Conservation (phyloP, 2,797 vertebrate genomes). For the Halcyon badia region DNA sequence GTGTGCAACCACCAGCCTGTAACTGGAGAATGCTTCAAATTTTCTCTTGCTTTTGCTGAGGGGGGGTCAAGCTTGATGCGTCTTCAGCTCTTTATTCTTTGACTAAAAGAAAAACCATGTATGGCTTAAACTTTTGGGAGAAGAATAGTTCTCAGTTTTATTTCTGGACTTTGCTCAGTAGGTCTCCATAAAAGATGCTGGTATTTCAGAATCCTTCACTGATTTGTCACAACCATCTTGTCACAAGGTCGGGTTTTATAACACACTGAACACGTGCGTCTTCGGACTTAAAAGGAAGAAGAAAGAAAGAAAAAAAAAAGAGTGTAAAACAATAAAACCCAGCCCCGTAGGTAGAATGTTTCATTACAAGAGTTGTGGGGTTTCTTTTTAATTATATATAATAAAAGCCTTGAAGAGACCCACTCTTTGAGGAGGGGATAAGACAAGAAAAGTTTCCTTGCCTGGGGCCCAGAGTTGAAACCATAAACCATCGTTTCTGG, state of each 20-base stretch:
- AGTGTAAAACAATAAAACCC: neutral
- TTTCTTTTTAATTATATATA: slow-evolving; percentile 42
- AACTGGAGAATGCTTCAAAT: neutral
- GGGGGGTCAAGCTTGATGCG: neutral
- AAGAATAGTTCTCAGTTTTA: neutral
- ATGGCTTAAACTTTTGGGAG: neutral
- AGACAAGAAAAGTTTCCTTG: slow-evolving; percentile 15
- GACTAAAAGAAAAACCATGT: neutral
- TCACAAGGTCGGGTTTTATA: neutral
- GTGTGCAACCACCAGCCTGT: neutral
- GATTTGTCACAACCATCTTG: neutral
- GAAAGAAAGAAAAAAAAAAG: neutral
- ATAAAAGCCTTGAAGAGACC: slow-evolving; percentile 28
- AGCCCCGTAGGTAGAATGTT: neutral
- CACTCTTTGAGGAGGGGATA: neutral
- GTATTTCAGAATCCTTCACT: neutral
- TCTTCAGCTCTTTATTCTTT: neutral
- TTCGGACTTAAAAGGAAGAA: neutral
- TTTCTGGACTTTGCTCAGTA: neutral
- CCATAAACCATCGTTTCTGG: neutral
- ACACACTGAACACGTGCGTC: fast-evolving
- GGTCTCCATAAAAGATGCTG: neutral
- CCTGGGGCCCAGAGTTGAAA: neutral
- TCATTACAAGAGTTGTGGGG: neutral
- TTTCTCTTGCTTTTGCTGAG: neutral